Percentiles rank a stretch among this genome's conserved stretches.
These are phyloP conservation scores for Anthophora plumipes DNA, from an alignment of 2,888 invertebrate species.

Conservation along the genomic window DNA sequence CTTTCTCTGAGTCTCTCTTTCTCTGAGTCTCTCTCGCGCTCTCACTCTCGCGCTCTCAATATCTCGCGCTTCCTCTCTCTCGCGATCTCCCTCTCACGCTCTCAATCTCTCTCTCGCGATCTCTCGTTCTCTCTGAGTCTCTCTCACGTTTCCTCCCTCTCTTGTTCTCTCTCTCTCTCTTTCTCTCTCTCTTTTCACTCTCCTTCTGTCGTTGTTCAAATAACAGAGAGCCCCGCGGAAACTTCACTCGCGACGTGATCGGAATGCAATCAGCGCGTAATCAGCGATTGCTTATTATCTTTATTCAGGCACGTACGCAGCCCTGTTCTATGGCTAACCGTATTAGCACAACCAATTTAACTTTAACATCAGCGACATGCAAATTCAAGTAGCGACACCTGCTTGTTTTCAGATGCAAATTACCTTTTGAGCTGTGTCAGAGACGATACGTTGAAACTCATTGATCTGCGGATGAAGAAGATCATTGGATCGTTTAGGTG, in stretches of 20 bases:
- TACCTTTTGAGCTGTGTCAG: slow-evolving; percentile 96
- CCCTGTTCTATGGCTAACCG: slow-evolving; percentile 38
- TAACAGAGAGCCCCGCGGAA: slow-evolving; percentile 24
- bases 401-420: slow-evolving; percentile 91
- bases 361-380: slow-evolving; percentile 42
- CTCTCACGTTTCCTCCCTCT: not conserved
- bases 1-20: not conserved
- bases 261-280: slow-evolving; percentile 44
- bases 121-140: no score
- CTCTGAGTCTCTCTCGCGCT: no score
- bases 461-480: slow-evolving; percentile 97
- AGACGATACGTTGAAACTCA: slow-evolving; percentile 96
- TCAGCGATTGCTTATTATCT: slow-evolving; percentile 50
- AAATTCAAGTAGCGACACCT: slow-evolving; percentile 49
- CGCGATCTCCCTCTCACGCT: no score
- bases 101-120: no score
- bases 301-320: slow-evolving; percentile 32
- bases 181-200: not conserved
- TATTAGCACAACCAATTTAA: slow-evolving; percentile 55
- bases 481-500: slow-evolving; percentile 96
- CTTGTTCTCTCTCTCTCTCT: no score
- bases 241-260: slow-evolving; percentile 37
- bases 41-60: no score
- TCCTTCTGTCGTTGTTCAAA: slow-evolving; percentile 17
- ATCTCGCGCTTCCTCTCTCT: no score